Evolutionary conservation across 2,888 invertebrate species (phyloP).

Genomic region (Athrips mouffetella): DNA sequence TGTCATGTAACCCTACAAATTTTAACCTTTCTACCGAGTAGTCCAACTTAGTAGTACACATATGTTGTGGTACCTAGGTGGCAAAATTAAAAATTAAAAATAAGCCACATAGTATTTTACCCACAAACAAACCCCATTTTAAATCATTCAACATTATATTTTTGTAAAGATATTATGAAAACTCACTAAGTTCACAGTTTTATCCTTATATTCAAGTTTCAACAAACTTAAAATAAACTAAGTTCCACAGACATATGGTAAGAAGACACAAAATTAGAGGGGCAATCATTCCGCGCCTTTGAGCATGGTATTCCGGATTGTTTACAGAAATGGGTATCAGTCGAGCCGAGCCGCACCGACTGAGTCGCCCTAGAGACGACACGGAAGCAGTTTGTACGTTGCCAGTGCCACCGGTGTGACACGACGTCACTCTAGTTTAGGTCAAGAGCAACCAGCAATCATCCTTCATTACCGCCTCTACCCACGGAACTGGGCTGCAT

Average conservation of each 20-base stretch:
- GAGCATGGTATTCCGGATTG: slow-evolving; percentile 26
- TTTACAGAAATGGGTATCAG: slow-evolving; percentile 16
- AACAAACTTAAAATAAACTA: not conserved
- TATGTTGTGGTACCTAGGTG: too few relatives aligned
- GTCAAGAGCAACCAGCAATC: slow-evolving; percentile 59
- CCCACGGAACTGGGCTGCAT: slow-evolving; percentile 40
- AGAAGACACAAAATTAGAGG: slow-evolving; percentile 18
- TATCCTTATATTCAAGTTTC: not conserved
- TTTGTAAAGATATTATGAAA: too few relatives aligned
- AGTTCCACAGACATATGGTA: not conserved
- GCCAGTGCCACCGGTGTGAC: slow-evolving; percentile 32
- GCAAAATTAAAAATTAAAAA: too few relatives aligned
- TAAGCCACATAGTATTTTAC: too few relatives aligned
- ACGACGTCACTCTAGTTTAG: slow-evolving; percentile 41
- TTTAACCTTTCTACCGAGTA: too few relatives aligned
- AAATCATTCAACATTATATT: too few relatives aligned
- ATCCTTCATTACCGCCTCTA: slow-evolving; percentile 45
- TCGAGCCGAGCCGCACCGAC: not conserved
- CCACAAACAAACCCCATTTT: too few relatives aligned
- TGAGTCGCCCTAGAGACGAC: slow-evolving; percentile 16
- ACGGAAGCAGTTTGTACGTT: slow-evolving; percentile 33
- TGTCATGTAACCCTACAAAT: too few relatives aligned
- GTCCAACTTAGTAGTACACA: too few relatives aligned
- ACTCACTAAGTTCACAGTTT: too few relatives aligned
- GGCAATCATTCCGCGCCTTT: slow-evolving; percentile 29